A percentile compares a stretch with the other conserved stretches of the same genome.
Evolutionary conservation across 2,797 vertebrate genomes (phyloP).

Genomic region (Halcyon smyrnensis): DNA sequence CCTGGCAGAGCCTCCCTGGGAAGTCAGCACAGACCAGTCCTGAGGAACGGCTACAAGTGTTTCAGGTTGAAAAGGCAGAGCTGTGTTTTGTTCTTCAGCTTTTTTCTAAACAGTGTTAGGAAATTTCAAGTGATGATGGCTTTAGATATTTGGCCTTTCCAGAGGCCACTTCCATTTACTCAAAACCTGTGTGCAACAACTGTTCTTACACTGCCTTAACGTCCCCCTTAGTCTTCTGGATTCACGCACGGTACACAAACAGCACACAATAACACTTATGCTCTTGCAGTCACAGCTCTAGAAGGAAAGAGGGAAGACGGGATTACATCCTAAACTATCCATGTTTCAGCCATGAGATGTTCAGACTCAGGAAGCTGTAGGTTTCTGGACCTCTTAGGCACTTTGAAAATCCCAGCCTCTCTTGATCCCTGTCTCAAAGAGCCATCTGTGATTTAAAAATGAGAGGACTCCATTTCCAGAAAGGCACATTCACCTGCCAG

Average conservation of each 20-base stretch:
- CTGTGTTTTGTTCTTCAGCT: not conserved
- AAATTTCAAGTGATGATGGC: not conserved
- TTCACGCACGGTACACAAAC: not conserved
- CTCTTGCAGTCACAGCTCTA: not conserved
- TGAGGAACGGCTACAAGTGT: not conserved
- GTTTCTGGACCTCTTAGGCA: not conserved
- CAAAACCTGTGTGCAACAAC: not conserved
- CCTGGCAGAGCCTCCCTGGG: not conserved
- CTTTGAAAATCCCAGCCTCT: not conserved
- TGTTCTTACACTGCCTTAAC: not conserved
- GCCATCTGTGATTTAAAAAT: not conserved
- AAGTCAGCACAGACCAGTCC: not conserved
- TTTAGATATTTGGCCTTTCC: not conserved
- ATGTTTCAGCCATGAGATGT: not conserved
- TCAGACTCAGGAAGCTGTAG: not conserved
- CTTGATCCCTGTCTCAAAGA: not conserved
- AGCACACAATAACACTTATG: not conserved
- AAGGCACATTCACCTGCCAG: not conserved
- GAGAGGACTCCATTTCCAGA: accelerated
- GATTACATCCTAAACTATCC: not conserved
- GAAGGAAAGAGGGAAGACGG: not conserved
- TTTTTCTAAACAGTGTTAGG: not conserved
- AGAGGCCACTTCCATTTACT: not conserved
- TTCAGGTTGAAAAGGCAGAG: not conserved
- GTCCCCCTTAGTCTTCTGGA: not conserved